Evolutionary conservation across 2,797 vertebrate species (phyloP), one percentile per base, ranked within the genome.

Genomic region (Dipus sagitta): DNA sequence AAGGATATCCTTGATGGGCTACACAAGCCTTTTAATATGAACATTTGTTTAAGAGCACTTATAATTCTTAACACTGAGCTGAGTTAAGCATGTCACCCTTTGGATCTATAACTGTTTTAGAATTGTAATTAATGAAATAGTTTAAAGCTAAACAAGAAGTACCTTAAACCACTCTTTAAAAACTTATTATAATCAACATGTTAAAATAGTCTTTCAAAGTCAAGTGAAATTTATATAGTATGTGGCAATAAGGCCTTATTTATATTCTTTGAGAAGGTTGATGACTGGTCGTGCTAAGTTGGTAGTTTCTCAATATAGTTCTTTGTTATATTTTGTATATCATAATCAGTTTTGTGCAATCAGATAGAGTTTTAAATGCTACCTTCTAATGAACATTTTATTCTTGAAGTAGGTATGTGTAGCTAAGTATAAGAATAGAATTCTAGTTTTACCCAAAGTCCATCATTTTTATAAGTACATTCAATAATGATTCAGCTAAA

Each of bases 171-270:
- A 87, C 42, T 82, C 71, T 42, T 38, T 2, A 42, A 42, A 85
- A 65, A 2, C 30, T 23, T 60, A 20, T n/a, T 60, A 60, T 71
- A 76, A 80, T 1, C 6, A 70, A 62, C 3, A 79, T 54, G 17
- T 65, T 76, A 67, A 81, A 83, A 90, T 60, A 77, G 7, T 71
- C 18, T 85, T 81, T 34, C 12, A 88, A 60, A 60, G 81, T 81
- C 21, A 71, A 15, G 11, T 23, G 32, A 23, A 85, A 28, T 32
- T 92, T 75, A 70, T 58, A 58, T 58, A 58, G 13, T 58, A 13
- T 58, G 54, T 58, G 54, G 54, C 3, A 65, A 34, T 28, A 88
- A 54, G 6, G 15, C 4, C 28, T 71, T 76, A 92, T 58, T 93
- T 17, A 76, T 81, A 85, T 13, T 14, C 17, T 6, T 77, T 93